Evolutionary conservation across 2,113 vertebrate genomes (phyloP).

Genomic region (Zootoca vivipara): DNA sequence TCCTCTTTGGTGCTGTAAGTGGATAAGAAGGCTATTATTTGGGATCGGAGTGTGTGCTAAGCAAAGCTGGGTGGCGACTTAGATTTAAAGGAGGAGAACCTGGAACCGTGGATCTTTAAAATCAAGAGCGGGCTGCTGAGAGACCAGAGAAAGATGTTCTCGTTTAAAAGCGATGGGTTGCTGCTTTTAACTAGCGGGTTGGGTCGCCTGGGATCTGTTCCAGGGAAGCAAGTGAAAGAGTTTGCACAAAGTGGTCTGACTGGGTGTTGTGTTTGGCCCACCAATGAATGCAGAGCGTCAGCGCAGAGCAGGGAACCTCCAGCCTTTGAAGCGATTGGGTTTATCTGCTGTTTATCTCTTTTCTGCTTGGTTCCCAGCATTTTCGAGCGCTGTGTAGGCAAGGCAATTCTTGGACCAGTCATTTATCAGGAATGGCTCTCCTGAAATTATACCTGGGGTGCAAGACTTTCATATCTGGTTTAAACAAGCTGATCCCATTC

Average conservation of each 20-base stretch:
- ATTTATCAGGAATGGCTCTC: background rate
- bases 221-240: background rate
- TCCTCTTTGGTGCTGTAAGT: background rate
- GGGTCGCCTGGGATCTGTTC: background rate
- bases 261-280: background rate
- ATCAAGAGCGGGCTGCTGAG: background rate
- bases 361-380: background rate
- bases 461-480: background rate
- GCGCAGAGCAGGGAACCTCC: background rate
- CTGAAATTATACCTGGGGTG: background rate
- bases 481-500: background rate
- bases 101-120: background rate
- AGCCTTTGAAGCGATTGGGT: background rate
- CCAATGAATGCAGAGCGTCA: background rate
- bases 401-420: background rate
- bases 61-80: background rate
- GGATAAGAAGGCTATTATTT: background rate
- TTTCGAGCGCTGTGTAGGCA: background rate
- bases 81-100: background rate
- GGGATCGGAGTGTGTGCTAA: background rate
- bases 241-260: background rate
- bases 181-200: background rate
- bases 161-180: background rate
- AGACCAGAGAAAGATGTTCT: background rate
- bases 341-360: too few relatives aligned